Evolutionary conservation across 2,113 vertebrate species (phyloP), one percentile per base, ranked within the genome.

Genomic region (Paradoxurus hermaphroditus): DNA sequence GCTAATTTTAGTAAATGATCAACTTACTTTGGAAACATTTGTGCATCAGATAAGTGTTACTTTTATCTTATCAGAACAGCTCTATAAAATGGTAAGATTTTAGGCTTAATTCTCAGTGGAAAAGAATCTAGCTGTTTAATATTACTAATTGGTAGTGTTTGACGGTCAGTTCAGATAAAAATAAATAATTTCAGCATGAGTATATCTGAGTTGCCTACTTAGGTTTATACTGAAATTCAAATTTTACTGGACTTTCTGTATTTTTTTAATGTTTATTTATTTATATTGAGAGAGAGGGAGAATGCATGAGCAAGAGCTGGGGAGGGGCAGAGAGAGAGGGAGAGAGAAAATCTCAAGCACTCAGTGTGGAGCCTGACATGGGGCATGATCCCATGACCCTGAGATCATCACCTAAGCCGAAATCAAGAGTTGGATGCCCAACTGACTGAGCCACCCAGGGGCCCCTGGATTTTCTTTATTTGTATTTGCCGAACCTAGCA

Each of bases 1-100:
- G 59, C 83, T 91, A 85, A 87, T 91, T 96, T 97, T 75, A 88
- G 34, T 90, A 86, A 92, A 90, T 95, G 91, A 95, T 92, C 97
- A 92, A 98, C 82, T 97, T 93, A 92, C 84, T 98, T 98, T 98
- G 97, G 96, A 98, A 98, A 86, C 62, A 95, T 91, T 91, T 93
- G 34, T 82, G 81, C 94, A 97, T 95, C 29, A 95, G 97, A 78
- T 93, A 97, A 97, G 84, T 97, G 83, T 98, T 97, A 4, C 70
- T 98, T 98, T 97, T 96, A 63, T 34, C 97, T 84, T 97, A 93
- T 97, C 94, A 56, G 92, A 96, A 77, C 34, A 90, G 46, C 86
- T 56, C 87, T 98, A 59, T 86, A 97, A 96, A 95, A 95, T 92
- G 86, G 94, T 97, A 67, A 46, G 96, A 56, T 97, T 98, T 53